phyloP scores from a whole-genome alignment of 2,797 vertebrate genomes.

The Paratrypauchen microcephalus region DNA sequence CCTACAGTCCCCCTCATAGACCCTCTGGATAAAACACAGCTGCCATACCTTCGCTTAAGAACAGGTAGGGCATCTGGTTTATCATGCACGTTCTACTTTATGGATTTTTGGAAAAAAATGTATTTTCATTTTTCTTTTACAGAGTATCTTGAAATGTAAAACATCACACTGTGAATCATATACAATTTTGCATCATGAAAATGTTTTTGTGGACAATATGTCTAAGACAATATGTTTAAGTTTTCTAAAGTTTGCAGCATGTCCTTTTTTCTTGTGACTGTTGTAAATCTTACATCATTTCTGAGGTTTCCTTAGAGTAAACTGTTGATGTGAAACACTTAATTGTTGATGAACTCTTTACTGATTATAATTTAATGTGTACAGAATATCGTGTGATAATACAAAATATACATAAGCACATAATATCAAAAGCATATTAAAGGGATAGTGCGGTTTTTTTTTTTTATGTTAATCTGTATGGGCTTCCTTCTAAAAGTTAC shows the following conservation, averaged over 20 bases:
- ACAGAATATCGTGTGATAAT: background rate
- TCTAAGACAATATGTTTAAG: background rate
- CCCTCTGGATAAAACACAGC: slow-evolving; percentile 56
- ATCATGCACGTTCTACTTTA: background rate
- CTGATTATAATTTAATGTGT: background rate
- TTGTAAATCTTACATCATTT: background rate
- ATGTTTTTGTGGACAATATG: background rate
- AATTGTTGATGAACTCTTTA: background rate
- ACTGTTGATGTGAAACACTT: background rate
- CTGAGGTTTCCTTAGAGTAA: background rate
- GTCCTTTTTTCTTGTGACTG: background rate
- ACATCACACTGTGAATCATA: background rate
- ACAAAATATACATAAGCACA: background rate
- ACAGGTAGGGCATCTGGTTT: slow-evolving; percentile 34
- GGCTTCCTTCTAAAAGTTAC: too few species aligned
- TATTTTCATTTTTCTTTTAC: background rate
- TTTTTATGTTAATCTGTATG: too few species aligned
- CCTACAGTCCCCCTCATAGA: slow-evolving; percentile 41
- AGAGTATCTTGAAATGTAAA: slow-evolving; percentile 15
- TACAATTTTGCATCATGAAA: background rate
- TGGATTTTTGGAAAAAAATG: background rate
- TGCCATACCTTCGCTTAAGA: slow-evolving; percentile 24
- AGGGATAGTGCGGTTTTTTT: too few species aligned
- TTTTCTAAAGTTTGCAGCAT: background rate
- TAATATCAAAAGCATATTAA: background rate